Evolutionary conservation across 1,140 invertebrate genomes (phyloP), one percentile per base, ranked within the genome.

Genomic region (Nebria ingens): DNA sequence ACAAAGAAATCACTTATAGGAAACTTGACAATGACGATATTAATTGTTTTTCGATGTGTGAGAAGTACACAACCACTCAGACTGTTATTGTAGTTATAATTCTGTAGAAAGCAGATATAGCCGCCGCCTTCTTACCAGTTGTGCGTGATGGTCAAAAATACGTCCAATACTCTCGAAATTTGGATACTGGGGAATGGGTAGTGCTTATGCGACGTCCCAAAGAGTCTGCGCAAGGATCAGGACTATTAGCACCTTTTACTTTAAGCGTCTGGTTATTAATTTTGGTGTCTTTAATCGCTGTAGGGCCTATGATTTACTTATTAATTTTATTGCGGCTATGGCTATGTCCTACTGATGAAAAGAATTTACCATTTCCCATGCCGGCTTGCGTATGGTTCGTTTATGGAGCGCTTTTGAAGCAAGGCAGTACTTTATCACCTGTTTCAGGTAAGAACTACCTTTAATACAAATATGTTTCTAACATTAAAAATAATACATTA

Each of bases 351-450:
- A 76, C 69, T 56, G 72, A 73, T 58, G 64, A 76, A 12, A 62
- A 76, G 1, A 76, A 80, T 40, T 71, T 73, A 21, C 73, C 75
- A 2, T 86, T 84, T 58, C 73, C 78, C 0, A 63, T 91, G 17
- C 73, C 78, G 3, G 74, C 82, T 3, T 90, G 88, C 60, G 73
- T 87, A 45, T 92, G 89, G 89, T 93, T 91, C 62, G 87, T 89
- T 1, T 93, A 91, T 65, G 87, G 88, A 13, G 87, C 89, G 12
- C 74, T 91, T n/a, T 81, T 92, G 71, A 91, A 91, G 61, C 89
- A 93, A 71, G 89, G 89, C 21, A 86, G 87, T 19, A 85, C 81
- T 0, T 70, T 89, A n/a, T 78, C 81, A 34, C 88, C 89, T 6
- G 77, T 80, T 53, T 81, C 85, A 64, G 88, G 89, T 91, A 66